phyloP scores from a whole-genome alignment of 1,140 invertebrate genomes.

The Fopius arisanus region DNA sequence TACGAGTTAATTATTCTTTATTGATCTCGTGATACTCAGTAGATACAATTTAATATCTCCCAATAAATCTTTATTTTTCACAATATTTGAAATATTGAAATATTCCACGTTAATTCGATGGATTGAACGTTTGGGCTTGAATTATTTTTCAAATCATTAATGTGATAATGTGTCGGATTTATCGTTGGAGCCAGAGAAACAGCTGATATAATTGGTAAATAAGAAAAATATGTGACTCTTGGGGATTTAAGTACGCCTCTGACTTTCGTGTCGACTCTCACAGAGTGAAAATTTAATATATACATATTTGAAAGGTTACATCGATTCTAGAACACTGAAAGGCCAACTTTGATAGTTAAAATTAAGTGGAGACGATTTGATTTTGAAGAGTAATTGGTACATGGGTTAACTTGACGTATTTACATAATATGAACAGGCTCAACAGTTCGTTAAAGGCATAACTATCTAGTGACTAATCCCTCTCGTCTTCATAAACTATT shows the following conservation, averaged over 20 bases:
- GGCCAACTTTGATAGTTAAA: not conserved
- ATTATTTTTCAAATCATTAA: not conserved
- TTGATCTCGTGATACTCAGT: not conserved
- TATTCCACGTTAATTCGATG: not conserved
- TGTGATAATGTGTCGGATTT: not conserved
- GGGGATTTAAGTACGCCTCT: not conserved
- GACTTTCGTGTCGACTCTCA: not conserved
- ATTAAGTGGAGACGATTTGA: not conserved
- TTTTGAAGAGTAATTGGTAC: not conserved
- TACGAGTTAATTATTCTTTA: not conserved
- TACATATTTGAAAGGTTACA: not conserved
- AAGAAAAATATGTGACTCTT: not conserved
- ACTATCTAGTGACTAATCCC: not conserved
- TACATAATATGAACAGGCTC: not conserved
- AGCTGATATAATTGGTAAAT: not conserved
- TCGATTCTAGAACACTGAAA: not conserved
- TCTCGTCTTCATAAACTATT: not conserved
- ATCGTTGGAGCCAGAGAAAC: not conserved
- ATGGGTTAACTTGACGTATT: not conserved
- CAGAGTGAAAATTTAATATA: not conserved
- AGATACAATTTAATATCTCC: not conserved
- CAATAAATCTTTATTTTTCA: conserved; percentile 12
- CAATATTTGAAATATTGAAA: not conserved
- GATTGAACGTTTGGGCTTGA: not conserved
- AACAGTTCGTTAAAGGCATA: not conserved